A percentile compares a stretch with the other conserved stretches of the same genome.
These are phyloP conservation scores for Australoheros scitulus DNA, from an alignment of 2,113 vertebrate genomes.

Conservation along the genomic window DNA sequence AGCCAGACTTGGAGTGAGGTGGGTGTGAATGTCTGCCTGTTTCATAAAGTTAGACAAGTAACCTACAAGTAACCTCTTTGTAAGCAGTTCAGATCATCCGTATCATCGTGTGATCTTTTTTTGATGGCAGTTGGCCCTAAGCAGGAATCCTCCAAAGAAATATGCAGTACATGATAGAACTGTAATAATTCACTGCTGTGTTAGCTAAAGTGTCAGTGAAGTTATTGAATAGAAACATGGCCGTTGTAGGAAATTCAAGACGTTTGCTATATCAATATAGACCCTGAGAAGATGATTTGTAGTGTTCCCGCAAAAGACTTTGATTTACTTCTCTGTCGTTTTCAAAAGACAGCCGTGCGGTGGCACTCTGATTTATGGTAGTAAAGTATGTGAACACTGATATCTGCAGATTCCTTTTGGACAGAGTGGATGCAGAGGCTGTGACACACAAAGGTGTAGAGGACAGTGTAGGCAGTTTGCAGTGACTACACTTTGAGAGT, in stretches of 20 bases:
- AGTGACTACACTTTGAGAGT: background rate
- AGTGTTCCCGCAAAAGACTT: background rate
- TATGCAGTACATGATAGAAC: background rate
- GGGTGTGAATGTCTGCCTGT: background rate
- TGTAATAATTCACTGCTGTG: conserved; percentile 1
- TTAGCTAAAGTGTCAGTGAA: background rate
- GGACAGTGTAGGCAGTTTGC: background rate
- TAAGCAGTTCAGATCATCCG: background rate
- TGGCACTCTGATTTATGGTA: background rate
- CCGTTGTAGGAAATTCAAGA: background rate
- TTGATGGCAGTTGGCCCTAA: background rate
- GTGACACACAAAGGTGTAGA: background rate
- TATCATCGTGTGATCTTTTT: background rate
- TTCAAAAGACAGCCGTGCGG: background rate
- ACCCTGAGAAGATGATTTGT: background rate
- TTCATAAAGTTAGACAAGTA: background rate
- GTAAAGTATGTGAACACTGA: background rate
- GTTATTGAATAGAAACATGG: conserved; percentile 3
- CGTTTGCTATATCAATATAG: background rate
- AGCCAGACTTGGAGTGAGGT: background rate
- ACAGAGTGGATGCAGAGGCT: background rate
- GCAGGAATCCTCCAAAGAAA: background rate
- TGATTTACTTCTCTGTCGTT: background rate
- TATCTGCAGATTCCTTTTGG: background rate
- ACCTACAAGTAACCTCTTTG: background rate